Evolutionary conservation across 2,888 invertebrate species (phyloP).

Genomic region (Xestia rhomboidea): DNA sequence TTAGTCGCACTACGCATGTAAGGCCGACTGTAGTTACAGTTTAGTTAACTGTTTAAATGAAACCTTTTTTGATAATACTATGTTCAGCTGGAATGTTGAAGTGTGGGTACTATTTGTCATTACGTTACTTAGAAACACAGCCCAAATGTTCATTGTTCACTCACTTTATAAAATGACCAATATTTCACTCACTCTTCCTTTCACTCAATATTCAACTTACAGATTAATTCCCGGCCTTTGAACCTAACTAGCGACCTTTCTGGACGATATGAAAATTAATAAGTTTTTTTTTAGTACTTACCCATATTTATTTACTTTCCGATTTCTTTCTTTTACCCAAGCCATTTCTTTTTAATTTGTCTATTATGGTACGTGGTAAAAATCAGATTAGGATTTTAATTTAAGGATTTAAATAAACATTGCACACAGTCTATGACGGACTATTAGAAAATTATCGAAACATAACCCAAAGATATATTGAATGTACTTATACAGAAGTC

Average conservation of each 20-base stretch:
- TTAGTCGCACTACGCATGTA: background rate
- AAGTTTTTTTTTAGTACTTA: background rate
- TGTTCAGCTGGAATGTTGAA: background rate
- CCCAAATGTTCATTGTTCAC: background rate
- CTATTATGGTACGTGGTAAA: background rate
- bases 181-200: slow-evolving; percentile 33
- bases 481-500: background rate
- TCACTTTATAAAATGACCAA: slow-evolving; percentile 10
- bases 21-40: background rate
- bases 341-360: background rate
- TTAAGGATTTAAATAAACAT: slow-evolving; percentile 23
- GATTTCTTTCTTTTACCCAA: background rate
- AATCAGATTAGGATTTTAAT: slow-evolving; percentile 1
- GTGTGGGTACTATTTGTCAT: background rate
- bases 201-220: slow-evolving; percentile 41
- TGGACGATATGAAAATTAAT: slow-evolving; percentile 28
- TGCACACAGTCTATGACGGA: slow-evolving; percentile 29
- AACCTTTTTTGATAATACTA: background rate
- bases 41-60: background rate
- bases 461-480: background rate
- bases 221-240: slow-evolving; percentile 54
- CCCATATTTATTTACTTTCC: background rate
- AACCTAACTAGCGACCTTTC: slow-evolving; percentile 26
- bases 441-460: background rate
- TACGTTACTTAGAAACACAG: slow-evolving; percentile 13